Evolutionary conservation across 1,140 invertebrate genomes (phyloP).

Genomic region (Leptoteleia sp.): DNA sequence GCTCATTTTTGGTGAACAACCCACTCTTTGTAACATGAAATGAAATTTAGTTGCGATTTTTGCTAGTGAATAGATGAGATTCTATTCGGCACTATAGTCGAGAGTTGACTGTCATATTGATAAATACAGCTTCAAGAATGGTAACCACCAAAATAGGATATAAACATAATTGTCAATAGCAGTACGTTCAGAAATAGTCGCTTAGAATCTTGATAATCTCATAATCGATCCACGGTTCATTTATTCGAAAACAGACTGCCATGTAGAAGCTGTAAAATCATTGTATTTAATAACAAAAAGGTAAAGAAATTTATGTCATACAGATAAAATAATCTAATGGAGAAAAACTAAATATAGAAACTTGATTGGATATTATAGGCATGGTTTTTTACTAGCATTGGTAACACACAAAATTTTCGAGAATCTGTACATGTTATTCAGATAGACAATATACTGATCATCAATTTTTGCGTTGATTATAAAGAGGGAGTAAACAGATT

Average conservation of each 20-base stretch:
- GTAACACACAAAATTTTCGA: constrained; percentile 30
- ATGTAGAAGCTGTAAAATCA: constrained; percentile 54
- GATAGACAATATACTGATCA: constrained; percentile 37
- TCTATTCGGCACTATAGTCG: no score
- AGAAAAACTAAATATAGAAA: constrained; percentile 3
- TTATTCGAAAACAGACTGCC: constrained; percentile 60
- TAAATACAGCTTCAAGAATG: constrained; percentile 37
- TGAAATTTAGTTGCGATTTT: no score
- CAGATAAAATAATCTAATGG: constrained; percentile 3
- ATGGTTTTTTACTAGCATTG: constrained; percentile 43
- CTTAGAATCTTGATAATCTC: constrained; percentile 48
- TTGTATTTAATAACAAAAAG: constrained; percentile 3
- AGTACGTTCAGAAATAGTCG: constrained; percentile 42
- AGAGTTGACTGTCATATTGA: no score
- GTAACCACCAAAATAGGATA: constrained; percentile 27
- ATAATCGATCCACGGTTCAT: constrained; percentile 43
- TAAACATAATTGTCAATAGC: constrained; percentile 52
- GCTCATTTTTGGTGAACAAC: no score
- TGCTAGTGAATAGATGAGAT: no score
- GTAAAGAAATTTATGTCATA: constrained; percentile 23
- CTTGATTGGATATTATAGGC: constrained; percentile 20
- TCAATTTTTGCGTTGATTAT: constrained; percentile 21
- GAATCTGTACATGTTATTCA: constrained; percentile 45
- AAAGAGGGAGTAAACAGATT: not conserved
- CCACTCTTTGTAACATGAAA: no score